phyloP scores from a whole-genome alignment of 2,888 invertebrate species.

The Cosmopolites sordidus region DNA sequence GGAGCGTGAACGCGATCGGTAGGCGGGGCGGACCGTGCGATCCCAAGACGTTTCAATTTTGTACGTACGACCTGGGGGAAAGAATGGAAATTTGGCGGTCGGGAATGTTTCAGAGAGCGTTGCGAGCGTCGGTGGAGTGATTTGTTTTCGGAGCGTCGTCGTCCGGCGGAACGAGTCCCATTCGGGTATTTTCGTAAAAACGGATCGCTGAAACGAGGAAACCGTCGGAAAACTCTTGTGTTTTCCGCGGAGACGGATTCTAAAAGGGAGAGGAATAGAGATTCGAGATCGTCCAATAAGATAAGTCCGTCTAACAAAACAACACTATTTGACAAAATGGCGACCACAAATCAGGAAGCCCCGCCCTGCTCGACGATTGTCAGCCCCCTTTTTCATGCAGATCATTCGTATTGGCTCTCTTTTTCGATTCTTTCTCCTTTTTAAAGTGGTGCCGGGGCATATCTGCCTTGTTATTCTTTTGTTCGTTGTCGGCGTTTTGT shows the following conservation, averaged over 20 bases:
- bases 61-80: constrained; percentile 17
- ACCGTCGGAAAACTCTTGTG: too few relatives aligned
- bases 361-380: constrained; percentile 47
- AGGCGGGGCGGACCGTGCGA: constrained; percentile 29
- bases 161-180: too few relatives aligned
- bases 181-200: too few relatives aligned
- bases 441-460: constrained; percentile 39
- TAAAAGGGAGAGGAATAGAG: constrained; percentile 28
- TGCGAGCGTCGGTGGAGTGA: background rate
- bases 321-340: constrained; percentile 54
- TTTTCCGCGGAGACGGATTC: background rate
- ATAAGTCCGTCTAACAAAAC: constrained; percentile 51
- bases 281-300: constrained; percentile 52
- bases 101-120: constrained; percentile 22
- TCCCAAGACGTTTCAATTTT: constrained; percentile 41
- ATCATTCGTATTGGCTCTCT: constrained; percentile 49
- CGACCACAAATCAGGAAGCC: constrained; percentile 49
- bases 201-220: too few relatives aligned
- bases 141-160: constrained; percentile 12
- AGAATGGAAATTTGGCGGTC: constrained; percentile 26
- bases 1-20: constrained; percentile 32
- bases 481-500: constrained; percentile 35
- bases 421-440: constrained; percentile 45
- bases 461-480: constrained; percentile 45
- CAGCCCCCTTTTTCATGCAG: constrained; percentile 49